Base-by-base conservation (phyloP, 2,888 invertebrate species). In the Phengaris alcon region DNA sequence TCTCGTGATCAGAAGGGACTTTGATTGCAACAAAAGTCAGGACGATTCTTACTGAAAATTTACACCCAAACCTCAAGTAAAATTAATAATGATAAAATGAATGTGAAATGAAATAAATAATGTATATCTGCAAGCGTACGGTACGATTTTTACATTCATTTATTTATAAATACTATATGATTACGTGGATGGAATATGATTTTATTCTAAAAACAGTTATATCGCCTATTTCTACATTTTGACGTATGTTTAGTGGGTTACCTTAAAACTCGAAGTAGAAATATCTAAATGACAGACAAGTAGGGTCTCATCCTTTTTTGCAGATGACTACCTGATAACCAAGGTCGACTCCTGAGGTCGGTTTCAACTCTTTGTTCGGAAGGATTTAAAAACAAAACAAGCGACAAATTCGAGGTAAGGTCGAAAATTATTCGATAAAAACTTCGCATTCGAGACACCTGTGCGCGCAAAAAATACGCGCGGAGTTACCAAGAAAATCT, bases 401-500 rank as follows among this genome's bases (percentile, higher is more conserved):
- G 88, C 85, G 87, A 83, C 84, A 82, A 83, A 83, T 84, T 81
- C 82, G 82, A 80, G 81, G 77, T 81, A 79, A 84, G 85, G 86
- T 86, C 85, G 86, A 84, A 86, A 84, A 84, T 84, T 85, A 80
- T 84, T 83, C 79, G 79, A 78, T 83, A 86, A 88, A 88, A 88
- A 88, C 84, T 82, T 79, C 83, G 84, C 81, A 82, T 84, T 81
- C 82, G 81, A 81, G 84, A 86, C 90, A 90, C 90, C 90, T 90
- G 90, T 88, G 87, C 88, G 83, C 82, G 82, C 85, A 89, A 90
- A 91, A 90, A 90, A 89, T 9, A 35, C 15, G 7, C 8, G 5
- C 35, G 0, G 35, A 64, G 12, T 64, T 64, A 64, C 35, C 64
- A 3, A 64, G 64, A 64, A 64, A 64, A 64, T 12, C 35, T 44